phyloP scores from a whole-genome alignment of 2,797 vertebrate genomes.

The Squalus acanthias region DNA sequence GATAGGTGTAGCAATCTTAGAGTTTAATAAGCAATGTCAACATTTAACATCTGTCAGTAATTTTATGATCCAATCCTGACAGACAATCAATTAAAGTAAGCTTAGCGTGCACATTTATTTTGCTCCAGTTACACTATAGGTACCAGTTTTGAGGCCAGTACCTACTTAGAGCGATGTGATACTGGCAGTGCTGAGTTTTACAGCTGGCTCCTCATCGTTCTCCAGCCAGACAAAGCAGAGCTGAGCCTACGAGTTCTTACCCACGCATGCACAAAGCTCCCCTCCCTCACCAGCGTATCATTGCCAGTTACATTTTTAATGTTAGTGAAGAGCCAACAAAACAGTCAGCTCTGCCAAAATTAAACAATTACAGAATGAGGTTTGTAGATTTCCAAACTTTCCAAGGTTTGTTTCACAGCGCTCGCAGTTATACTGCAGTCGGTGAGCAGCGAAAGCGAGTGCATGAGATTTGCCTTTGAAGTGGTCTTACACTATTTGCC shows the following conservation, averaged over 20 bases:
- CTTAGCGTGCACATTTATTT: not conserved
- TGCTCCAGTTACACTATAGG: not conserved
- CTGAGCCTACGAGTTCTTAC: not conserved
- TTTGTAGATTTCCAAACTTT: not conserved
- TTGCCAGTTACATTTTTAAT: not conserved
- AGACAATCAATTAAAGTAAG: conserved; percentile 7
- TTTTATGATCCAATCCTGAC: conserved; percentile 18
- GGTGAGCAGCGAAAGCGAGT: not conserved
- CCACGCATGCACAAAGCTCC: not conserved
- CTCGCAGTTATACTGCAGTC: not conserved
- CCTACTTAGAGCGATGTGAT: not conserved
- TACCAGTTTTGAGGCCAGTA: not conserved
- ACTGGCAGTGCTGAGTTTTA: not conserved
- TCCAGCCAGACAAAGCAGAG: not conserved
- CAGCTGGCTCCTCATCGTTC: not conserved
- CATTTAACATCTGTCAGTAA: conserved; percentile 24
- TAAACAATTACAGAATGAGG: not conserved
- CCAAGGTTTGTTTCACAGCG: not conserved
- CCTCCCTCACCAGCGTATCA: not conserved
- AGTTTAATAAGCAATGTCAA: conserved; percentile 2
- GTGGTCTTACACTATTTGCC: too few species aligned
- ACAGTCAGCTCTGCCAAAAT: conserved; percentile 1
- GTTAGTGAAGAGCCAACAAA: not conserved
- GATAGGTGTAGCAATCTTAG: not conserved
- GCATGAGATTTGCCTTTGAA: not conserved